Conservation (phyloP, 2,888 invertebrate genomes). For the Coremacera marginata region DNA sequence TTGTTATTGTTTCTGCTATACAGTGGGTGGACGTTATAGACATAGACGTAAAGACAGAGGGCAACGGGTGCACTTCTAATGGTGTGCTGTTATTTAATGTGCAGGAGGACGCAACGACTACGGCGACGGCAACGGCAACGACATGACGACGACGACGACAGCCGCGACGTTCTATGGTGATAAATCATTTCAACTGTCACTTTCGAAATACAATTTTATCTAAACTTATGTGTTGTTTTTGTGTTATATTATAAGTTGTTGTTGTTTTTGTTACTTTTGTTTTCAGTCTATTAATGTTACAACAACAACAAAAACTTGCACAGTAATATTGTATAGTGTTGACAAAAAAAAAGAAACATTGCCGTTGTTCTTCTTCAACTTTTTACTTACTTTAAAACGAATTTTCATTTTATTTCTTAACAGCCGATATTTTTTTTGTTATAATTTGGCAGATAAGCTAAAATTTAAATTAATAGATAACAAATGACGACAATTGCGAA, state of each 20-base stretch:
- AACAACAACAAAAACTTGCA: conserved; percentile 33
- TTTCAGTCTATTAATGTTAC: neutral
- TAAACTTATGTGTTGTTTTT: conserved; percentile 51
- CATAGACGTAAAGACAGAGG: no score
- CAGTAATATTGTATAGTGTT: conserved; percentile 20
- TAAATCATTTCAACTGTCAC: conserved; percentile 68
- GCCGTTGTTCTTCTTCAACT: no score
- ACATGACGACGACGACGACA: conserved; percentile 39
- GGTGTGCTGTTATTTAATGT: neutral
- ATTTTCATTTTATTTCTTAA: no score
- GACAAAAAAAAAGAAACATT: no score
- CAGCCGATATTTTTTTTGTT: no score
- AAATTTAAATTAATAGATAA: no score
- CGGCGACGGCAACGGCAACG: conserved; percentile 15
- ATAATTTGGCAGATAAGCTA: no score
- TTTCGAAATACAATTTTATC: conserved; percentile 70
- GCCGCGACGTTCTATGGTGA: neutral
- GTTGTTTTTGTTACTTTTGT: conserved; percentile 2
- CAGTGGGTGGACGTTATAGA: no score
- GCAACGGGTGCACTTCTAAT: no score
- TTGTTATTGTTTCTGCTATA: neutral
- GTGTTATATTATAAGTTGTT: conserved; percentile 6
- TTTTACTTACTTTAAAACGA: no score
- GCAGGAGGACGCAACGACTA: conserved; percentile 7
- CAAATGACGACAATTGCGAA: no score